phyloP scores from a whole-genome alignment of 2,797 vertebrate genomes.

The Acipenser oxyrinchus region DNA sequence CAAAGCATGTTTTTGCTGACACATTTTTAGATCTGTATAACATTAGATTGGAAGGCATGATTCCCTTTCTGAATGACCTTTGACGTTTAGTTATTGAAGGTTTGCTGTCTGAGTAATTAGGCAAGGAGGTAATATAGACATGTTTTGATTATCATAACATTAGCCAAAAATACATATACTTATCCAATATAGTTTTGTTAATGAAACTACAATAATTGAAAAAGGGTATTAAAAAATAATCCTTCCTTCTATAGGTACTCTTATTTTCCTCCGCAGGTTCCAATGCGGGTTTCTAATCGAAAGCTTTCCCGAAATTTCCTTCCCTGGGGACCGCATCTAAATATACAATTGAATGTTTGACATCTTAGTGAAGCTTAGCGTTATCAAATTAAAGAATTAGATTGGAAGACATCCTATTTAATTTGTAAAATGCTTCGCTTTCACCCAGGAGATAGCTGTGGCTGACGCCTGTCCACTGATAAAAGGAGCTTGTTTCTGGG shows the following conservation, averaged over 20 bases:
- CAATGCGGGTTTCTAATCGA: constrained; percentile 41
- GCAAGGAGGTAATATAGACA: too few relatives aligned
- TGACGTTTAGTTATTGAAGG: too few relatives aligned
- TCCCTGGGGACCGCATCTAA: constrained; percentile 36
- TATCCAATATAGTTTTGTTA: too few relatives aligned
- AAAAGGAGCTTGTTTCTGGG: too few relatives aligned
- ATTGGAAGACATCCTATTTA: constrained; percentile 50
- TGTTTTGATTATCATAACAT: too few relatives aligned
- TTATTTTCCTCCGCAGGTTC: constrained; percentile 2
- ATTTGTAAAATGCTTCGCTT: constrained; percentile 42
- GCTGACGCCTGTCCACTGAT: constrained; percentile 8
- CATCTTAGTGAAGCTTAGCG: constrained; percentile 40
- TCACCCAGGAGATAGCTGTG: constrained; percentile 28
- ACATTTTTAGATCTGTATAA: neutral
- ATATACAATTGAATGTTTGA: constrained; percentile 38
- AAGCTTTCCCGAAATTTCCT: constrained; percentile 38
- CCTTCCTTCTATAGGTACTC: too few relatives aligned
- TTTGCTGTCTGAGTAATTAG: too few relatives aligned
- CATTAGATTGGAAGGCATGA: too few relatives aligned
- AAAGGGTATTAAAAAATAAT: too few relatives aligned
- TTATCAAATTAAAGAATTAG: constrained; percentile 56
- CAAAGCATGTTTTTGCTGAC: neutral
- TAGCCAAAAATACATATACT: too few relatives aligned
- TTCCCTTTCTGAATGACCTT: too few relatives aligned
- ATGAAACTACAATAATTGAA: too few relatives aligned